Percentiles rank a stretch among this genome's conserved stretches.
phyloP scores from a whole-genome alignment of 2,113 vertebrate genomes.

The Elephantulus edwardii region DNA sequence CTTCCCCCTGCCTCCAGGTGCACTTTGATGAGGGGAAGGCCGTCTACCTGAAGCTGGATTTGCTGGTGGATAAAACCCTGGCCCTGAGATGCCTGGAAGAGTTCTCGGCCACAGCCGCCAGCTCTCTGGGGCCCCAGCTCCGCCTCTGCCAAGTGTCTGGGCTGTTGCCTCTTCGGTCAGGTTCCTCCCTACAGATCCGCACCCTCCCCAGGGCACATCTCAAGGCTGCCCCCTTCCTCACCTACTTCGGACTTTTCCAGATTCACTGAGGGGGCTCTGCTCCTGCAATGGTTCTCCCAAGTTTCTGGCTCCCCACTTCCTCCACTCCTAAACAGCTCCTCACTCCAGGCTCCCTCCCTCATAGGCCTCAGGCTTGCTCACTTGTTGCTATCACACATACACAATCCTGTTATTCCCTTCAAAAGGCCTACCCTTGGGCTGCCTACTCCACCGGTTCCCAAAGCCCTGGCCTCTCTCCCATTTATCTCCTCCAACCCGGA shows the following conservation, averaged over 20 bases:
- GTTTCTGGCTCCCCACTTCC: neutral
- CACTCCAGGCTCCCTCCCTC: neutral
- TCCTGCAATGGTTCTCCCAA: neutral
- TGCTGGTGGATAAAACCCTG: constrained; percentile 83
- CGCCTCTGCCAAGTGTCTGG: constrained; percentile 93
- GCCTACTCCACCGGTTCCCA: constrained; percentile 3
- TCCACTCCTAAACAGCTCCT: neutral
- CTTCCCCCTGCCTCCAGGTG: constrained; percentile 82
- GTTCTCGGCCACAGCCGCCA: constrained; percentile 89
- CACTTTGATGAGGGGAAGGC: constrained; percentile 92
- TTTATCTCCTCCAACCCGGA: neutral
- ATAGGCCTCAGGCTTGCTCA: constrained; percentile 19
- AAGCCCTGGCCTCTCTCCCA: neutral
- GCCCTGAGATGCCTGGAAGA: constrained; percentile 91
- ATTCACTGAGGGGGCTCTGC: constrained; percentile 86
- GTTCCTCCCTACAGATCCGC: constrained; percentile 86
- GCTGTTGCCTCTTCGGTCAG: constrained; percentile 86
- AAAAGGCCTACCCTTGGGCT: neutral
- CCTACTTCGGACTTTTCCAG: constrained; percentile 93
- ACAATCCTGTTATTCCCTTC: neutral
- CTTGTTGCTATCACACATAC: neutral
- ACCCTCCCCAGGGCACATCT: constrained; percentile 88
- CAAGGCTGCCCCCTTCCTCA: constrained; percentile 87
- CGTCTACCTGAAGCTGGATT: constrained; percentile 92
- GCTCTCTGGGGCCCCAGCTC: constrained; percentile 86